A percentile compares a stretch with the other conserved stretches of the same genome.
These are phyloP conservation scores for Anniella stebbinsi DNA, from an alignment of 2,797 vertebrate genomes.

Conservation along the genomic window DNA sequence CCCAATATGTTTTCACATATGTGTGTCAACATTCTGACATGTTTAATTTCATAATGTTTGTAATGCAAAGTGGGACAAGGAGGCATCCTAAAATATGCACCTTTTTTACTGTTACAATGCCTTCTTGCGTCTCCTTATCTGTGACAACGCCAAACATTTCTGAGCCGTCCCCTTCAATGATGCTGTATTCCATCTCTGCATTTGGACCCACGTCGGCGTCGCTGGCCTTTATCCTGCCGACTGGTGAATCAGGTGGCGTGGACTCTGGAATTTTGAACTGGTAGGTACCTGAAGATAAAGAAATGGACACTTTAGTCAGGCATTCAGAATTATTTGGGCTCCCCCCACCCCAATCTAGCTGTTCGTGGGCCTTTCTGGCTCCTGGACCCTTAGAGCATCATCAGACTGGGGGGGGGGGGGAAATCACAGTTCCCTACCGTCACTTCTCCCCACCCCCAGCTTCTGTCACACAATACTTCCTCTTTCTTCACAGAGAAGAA, in stretches of 20 bases:
- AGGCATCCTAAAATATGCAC: slow-evolving; percentile 68
- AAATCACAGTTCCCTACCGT: too few species aligned
- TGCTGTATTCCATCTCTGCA: slow-evolving; percentile 90
- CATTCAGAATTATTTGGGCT: background rate
- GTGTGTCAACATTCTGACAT: slow-evolving; percentile 7
- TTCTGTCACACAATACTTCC: too few species aligned
- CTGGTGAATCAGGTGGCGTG: slow-evolving; percentile 76
- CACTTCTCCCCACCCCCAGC: too few species aligned
- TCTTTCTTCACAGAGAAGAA: too few species aligned
- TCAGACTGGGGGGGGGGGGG: too few species aligned
- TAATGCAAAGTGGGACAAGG: background rate
- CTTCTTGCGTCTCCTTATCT: slow-evolving; percentile 91
- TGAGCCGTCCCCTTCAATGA: slow-evolving; percentile 88
- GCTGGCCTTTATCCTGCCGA: slow-evolving; percentile 88
- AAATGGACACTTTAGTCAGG: slow-evolving; percentile 21
- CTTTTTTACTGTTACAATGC: slow-evolving; percentile 90
- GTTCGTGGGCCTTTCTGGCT: background rate
- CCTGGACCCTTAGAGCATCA: too few species aligned
- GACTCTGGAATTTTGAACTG: slow-evolving; percentile 91
- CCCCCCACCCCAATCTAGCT: background rate
- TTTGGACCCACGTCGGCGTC: slow-evolving; percentile 91
- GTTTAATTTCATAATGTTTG: slow-evolving; percentile 13
- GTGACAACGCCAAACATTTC: slow-evolving; percentile 89
- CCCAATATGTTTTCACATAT: slow-evolving; percentile 52
- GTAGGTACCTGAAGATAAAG: slow-evolving; percentile 83